A percentile compares a stretch with the other conserved stretches of the same genome.
These are phyloP conservation scores for Punctoribates punctum DNA, from an alignment of 2,888 invertebrate genomes.

Conservation along the genomic window DNA sequence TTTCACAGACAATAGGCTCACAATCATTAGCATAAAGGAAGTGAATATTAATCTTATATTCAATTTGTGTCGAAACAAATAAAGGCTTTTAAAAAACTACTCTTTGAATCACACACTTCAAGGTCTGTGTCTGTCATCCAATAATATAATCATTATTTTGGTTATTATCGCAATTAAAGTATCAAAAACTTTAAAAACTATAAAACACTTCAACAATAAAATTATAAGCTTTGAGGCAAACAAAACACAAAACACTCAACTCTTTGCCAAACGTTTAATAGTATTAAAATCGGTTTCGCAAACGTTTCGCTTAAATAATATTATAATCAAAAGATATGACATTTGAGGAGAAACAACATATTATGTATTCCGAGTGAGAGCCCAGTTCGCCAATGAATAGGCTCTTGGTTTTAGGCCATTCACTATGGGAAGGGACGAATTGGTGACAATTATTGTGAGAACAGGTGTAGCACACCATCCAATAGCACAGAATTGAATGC, in stretches of 20 bases:
- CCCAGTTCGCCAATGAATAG: neutral
- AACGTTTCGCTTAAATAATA: neutral
- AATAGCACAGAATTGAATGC: neutral
- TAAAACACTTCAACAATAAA: neutral
- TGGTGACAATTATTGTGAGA: conserved; percentile 19
- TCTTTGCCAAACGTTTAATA: neutral
- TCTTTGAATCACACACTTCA: neutral
- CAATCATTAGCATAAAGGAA: conserved; percentile 31
- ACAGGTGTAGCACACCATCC: neutral
- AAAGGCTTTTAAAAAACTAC: neutral
- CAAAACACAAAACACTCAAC: neutral
- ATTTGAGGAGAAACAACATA: neutral
- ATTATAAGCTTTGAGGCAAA: conserved; percentile 1
- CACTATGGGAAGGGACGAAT: neutral
- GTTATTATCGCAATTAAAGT: neutral
- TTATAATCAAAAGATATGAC: too few relatives aligned
- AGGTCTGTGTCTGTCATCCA: conserved; percentile 27
- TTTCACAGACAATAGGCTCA: neutral
- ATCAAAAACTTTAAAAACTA: neutral
- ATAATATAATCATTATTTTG: neutral
- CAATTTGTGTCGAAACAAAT: conserved; percentile 11
- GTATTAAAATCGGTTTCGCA: neutral
- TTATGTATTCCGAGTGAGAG: neutral
- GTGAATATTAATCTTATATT: conserved; percentile 14
- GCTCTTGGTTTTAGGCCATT: conserved; percentile 7